phyloP scores from a whole-genome alignment of 1,140 invertebrate species.

The Manduca sexta region DNA sequence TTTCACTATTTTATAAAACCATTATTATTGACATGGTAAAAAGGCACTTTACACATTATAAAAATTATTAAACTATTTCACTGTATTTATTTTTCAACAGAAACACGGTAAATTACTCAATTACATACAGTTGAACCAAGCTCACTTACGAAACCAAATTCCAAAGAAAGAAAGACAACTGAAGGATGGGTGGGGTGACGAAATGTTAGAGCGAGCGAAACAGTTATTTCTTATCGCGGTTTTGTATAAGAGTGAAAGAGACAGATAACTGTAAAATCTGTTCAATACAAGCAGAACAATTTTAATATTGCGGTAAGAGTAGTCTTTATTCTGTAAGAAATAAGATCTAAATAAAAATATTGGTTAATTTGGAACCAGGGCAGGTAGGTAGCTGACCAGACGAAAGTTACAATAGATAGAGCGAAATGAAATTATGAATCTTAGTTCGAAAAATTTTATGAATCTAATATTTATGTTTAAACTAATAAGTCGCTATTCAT shows the following conservation, averaged over 20 bases:
- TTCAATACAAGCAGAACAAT: slow-evolving; percentile 15
- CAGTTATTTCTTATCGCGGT: not conserved
- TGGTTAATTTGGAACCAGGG: too few species aligned
- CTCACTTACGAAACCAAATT: slow-evolving; percentile 27
- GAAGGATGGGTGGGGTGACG: slow-evolving; percentile 19
- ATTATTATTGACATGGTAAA: not conserved
- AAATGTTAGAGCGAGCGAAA: slow-evolving; percentile 20
- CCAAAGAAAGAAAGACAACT: slow-evolving; percentile 23
- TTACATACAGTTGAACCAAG: slow-evolving; percentile 10
- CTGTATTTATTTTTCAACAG: not conserved
- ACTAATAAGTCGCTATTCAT: too few species aligned
- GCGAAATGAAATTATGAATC: too few species aligned
- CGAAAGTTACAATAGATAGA: too few species aligned
- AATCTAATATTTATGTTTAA: too few species aligned
- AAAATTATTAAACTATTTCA: not conserved
- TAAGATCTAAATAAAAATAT: not conserved
- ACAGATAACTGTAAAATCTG: slow-evolving; percentile 22
- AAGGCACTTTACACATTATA: not conserved
- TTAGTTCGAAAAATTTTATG: too few species aligned
- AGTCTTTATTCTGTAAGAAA: not conserved
- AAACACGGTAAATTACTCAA: not conserved
- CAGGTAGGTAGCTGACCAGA: too few species aligned
- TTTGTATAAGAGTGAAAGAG: slow-evolving; percentile 17
- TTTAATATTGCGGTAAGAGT: not conserved
- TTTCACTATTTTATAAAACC: not conserved